phyloP scores from a whole-genome alignment of 1,140 invertebrate genomes.

The Eubasilissa regina region DNA sequence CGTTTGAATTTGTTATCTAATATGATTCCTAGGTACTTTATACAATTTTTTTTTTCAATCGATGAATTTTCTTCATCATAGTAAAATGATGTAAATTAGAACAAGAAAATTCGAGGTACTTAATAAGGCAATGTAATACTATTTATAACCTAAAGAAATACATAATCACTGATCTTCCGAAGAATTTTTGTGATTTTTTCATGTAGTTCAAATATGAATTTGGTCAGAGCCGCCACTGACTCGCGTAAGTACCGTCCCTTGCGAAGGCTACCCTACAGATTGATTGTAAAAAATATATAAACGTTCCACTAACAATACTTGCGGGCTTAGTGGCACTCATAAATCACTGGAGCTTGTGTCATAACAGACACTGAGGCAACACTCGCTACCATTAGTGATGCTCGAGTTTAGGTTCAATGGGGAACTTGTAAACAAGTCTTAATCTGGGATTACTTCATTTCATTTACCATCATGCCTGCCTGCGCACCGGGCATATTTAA shows the following conservation, averaged over 20 bases:
- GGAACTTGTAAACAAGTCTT: conserved; percentile 4
- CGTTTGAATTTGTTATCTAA: too few species aligned
- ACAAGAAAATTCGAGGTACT: too few species aligned
- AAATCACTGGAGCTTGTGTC: conserved; percentile 18
- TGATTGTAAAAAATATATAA: conserved; percentile 37
- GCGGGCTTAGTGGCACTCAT: conserved; percentile 32
- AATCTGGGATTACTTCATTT: conserved; percentile 21
- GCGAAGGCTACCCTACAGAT: not conserved
- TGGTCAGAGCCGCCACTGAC: not conserved
- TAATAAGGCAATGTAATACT: too few species aligned
- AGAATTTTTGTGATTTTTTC: too few species aligned
- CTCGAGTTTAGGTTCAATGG: conserved; percentile 2
- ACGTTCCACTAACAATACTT: conserved; percentile 19
- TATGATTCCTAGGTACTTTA: too few species aligned
- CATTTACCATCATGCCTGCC: not conserved
- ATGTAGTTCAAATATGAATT: too few species aligned
- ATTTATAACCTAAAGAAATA: too few species aligned
- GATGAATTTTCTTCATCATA: too few species aligned
- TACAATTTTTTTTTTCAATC: too few species aligned
- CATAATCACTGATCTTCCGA: too few species aligned
- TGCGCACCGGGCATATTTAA: too few species aligned
- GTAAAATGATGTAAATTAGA: too few species aligned
- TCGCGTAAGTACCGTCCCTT: not conserved
- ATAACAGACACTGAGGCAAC: not conserved
- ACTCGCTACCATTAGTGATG: conserved; percentile 4